These are phyloP conservation scores for Fregetta grallaria DNA, from an alignment of 2,113 vertebrate genomes.

Conservation along the genomic window DNA sequence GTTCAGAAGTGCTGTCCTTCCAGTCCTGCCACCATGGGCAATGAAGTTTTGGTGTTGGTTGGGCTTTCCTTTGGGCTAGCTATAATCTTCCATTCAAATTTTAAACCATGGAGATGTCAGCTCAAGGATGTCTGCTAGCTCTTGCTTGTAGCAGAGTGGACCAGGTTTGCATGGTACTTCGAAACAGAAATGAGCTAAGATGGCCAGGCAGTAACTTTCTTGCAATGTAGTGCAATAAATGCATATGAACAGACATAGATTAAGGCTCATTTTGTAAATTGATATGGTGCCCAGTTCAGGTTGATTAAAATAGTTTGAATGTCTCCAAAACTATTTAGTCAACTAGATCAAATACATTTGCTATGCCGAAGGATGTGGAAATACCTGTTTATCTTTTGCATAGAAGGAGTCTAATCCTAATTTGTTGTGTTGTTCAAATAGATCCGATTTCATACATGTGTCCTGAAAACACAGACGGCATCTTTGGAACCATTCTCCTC, in stretches of 20 bases:
- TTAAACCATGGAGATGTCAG: neutral
- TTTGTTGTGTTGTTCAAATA: neutral
- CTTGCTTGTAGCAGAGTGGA: neutral
- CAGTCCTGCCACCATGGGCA: neutral
- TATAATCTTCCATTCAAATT: neutral
- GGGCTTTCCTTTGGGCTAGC: neutral
- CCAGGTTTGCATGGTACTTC: neutral
- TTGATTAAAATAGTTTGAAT: neutral
- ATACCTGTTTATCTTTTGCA: neutral
- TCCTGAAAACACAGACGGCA: neutral
- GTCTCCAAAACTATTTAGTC: neutral
- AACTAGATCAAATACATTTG: neutral
- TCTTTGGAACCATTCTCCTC: neutral
- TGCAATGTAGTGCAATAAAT: neutral
- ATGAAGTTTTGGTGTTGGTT: neutral
- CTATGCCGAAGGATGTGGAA: neutral
- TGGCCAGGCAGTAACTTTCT: neutral
- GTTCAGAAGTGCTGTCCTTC: neutral
- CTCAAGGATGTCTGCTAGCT: neutral
- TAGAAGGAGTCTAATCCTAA: neutral
- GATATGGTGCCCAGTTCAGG: neutral
- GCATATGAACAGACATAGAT: neutral
- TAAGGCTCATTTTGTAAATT: neutral
- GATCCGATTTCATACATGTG: neutral
- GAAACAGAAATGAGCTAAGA: neutral